Base-by-base conservation (phyloP, 2,113 vertebrate genomes). In the Seriola quinqueradiata region DNA sequence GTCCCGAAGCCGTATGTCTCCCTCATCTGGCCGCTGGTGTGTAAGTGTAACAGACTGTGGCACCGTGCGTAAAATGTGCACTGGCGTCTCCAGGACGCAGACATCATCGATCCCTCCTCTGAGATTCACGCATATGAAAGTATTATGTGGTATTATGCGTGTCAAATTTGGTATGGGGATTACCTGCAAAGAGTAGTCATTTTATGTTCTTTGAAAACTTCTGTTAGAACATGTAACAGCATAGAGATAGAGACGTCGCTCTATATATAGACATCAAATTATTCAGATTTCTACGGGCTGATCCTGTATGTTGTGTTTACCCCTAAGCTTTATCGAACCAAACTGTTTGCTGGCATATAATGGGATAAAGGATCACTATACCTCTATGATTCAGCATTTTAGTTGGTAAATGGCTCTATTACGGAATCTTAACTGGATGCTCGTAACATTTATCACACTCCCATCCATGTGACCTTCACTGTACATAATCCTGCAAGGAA, bases 1-100 rank as follows among this genome's bases (percentile, higher is more conserved):
- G 90, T 91, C 88, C 90, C 73, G 80, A 93, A 94, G 93, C 89
- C 83, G 84, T 84, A 93, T 90, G 93, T 94, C 93, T 93, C 92
- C 92, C 92, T 93, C 93, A 89, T 93, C 91, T 92, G 93, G 93
- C 89, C 87, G 87, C 89, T 83, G 91, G 82, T 89, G 82, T 92
- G 90, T 77, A 86, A 88, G 92, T 90, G 87, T 89, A 92, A 82
- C 86, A 88, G 77, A 81, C 83, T 90, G 72, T 90, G 72, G 87
- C 87, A 78, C 85, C 82, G 89, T 81, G 92, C 91, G 91, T 92
- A 91, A 93, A 93, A 81, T 79, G 90, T 68, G 88, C 89, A 58
- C 73, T 11, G 66, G 81, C 72, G 82, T 84, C 81, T 89, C 80
- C 85, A 64, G 70, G 25, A 74, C 83, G 67, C 77, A 79, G 74